A percentile compares a stretch with the other conserved stretches of the same genome.
These are phyloP conservation scores for Loris lydekkerianus DNA, from an alignment of 2,797 vertebrate species.

Conservation along the genomic window DNA sequence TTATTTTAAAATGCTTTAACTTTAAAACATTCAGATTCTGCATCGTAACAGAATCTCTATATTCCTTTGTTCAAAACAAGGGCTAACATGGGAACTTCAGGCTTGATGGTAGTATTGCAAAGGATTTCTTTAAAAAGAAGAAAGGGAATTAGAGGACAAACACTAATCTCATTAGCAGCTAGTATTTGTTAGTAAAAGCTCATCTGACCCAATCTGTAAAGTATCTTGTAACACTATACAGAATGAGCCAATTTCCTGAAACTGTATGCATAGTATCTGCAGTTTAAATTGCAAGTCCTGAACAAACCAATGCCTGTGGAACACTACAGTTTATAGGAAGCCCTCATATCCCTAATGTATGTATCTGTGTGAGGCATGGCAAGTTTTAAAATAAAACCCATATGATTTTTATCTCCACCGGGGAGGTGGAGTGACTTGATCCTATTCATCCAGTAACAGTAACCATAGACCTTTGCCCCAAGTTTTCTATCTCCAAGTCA, in stretches of 20 bases:
- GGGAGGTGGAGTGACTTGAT: neutral
- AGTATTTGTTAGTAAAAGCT: slow-evolving; percentile 28
- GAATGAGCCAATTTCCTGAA: slow-evolving; percentile 50
- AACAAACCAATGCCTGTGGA: neutral
- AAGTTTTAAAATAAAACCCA: neutral
- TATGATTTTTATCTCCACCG: neutral
- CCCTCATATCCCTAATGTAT: too few species aligned
- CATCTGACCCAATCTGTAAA: slow-evolving; percentile 10
- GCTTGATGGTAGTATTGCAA: neutral
- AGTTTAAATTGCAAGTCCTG: neutral
- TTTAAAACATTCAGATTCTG: neutral
- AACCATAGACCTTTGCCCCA: too few species aligned
- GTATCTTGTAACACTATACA: neutral
- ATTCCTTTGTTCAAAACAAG: slow-evolving; percentile 6
- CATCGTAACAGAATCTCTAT: slow-evolving; percentile 45
- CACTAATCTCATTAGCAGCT: slow-evolving; percentile 59
- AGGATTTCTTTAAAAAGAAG: slow-evolving; percentile 51
- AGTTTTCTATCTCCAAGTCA: neutral
- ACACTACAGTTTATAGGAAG: neutral
- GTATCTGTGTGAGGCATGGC: neutral
- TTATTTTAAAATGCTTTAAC: too few species aligned
- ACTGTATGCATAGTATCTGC: neutral
- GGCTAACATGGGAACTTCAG: neutral
- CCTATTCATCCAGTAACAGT: neutral
- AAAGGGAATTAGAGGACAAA: neutral